These are phyloP conservation scores for Lophotis ruficrista DNA, from an alignment of 2,113 vertebrate genomes.

Conservation along the genomic window DNA sequence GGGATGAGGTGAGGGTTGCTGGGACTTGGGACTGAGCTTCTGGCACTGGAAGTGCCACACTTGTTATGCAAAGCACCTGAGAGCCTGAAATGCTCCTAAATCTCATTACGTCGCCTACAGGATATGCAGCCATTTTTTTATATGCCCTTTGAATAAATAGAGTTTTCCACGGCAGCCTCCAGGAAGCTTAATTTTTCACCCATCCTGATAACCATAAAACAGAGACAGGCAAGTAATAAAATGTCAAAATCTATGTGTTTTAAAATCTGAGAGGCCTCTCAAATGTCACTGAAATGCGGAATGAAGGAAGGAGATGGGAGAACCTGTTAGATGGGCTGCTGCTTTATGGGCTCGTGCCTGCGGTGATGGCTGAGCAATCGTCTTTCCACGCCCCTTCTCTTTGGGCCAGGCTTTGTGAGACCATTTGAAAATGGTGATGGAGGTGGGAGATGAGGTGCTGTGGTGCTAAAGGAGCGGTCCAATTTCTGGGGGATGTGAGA, in stretches of 20 bases:
- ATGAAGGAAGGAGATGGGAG: background rate
- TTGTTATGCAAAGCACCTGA: background rate
- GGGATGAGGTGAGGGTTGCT: background rate
- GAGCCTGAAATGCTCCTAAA: constrained; percentile 5
- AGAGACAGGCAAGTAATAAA: constrained; percentile 37
- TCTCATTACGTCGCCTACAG: background rate
- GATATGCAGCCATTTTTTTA: background rate
- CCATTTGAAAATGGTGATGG: background rate
- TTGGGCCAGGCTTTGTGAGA: background rate
- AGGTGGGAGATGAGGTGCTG: background rate
- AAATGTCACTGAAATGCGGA: constrained; percentile 48
- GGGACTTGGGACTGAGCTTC: background rate
- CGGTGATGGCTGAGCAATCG: background rate
- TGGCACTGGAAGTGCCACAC: background rate
- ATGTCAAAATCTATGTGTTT: constrained; percentile 55
- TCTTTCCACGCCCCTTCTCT: background rate
- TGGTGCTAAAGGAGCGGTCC: background rate
- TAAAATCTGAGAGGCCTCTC: constrained; percentile 3
- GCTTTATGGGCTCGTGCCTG: background rate
- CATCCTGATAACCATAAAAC: constrained; percentile 47
- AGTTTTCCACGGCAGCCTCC: background rate
- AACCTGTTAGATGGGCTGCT: background rate
- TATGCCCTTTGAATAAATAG: constrained; percentile 41
- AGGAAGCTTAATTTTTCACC: constrained; percentile 56
- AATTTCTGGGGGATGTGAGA: background rate